phyloP scores from a whole-genome alignment of 2,888 invertebrate genomes.

The Oligia latruncula region DNA sequence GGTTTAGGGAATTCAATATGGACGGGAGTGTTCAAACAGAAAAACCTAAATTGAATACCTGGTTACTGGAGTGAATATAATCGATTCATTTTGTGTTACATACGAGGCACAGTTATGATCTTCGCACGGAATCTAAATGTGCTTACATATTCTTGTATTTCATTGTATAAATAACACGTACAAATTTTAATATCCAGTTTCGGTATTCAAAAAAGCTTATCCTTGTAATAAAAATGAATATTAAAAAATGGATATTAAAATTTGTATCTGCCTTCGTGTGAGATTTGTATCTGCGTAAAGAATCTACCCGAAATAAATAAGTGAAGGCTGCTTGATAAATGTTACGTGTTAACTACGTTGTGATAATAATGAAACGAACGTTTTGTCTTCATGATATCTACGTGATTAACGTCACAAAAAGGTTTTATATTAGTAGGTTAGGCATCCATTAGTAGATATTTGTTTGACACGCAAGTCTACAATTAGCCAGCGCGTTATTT shows the following conservation, averaged over 20 bases:
- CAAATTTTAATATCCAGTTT: not conserved
- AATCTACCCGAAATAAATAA: not conserved
- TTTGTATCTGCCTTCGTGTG: not conserved
- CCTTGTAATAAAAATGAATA: not conserved
- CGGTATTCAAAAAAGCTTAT: not conserved
- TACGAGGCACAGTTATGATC: not conserved
- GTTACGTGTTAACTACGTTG: not conserved
- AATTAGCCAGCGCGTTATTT: not conserved
- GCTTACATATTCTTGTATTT: slow-evolving; percentile 9
- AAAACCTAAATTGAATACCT: slow-evolving; percentile 23
- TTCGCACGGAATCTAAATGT: not conserved
- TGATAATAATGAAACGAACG: not conserved
- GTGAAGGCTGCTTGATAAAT: too few relatives aligned
- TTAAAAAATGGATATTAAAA: slow-evolving; percentile 13
- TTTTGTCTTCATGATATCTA: not conserved
- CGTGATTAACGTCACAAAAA: not conserved
- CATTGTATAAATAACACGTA: not conserved
- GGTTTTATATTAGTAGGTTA: not conserved
- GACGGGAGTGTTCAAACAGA: slow-evolving; percentile 1
- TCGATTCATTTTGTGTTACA: slow-evolving; percentile 6
- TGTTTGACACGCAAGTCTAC: not conserved
- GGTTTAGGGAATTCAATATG: slow-evolving; percentile 12
- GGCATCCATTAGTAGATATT: not conserved
- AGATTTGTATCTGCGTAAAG: slow-evolving; percentile 8
- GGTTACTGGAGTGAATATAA: slow-evolving; percentile 23